phyloP scores from a whole-genome alignment of 2,888 invertebrate species.

The Fragum whitleyi region DNA sequence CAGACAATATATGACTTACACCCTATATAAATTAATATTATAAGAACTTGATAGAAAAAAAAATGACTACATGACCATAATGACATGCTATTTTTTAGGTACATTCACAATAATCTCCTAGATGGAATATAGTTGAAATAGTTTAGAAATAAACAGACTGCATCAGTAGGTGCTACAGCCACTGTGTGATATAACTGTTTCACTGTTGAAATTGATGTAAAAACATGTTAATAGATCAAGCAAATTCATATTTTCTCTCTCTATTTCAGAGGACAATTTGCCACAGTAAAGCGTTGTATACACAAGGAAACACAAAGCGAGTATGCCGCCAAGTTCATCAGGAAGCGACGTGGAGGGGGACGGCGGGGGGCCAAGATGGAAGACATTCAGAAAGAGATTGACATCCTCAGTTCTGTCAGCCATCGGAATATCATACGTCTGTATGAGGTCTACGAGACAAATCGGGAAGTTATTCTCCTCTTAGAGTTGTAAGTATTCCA shows the following conservation, averaged over 20 bases:
- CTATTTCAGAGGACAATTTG: slow-evolving; percentile 88
- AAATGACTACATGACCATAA: no score
- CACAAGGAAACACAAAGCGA: slow-evolving; percentile 86
- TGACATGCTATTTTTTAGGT: no score
- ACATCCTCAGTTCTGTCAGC: slow-evolving; percentile 87
- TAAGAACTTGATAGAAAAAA: no score
- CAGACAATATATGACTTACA: no score
- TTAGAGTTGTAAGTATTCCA: slow-evolving; percentile 87
- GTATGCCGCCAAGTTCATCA: slow-evolving; percentile 89
- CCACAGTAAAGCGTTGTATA: slow-evolving; percentile 88
- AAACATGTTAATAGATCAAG: no score
- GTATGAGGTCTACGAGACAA: slow-evolving; percentile 88
- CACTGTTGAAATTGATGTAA: no score
- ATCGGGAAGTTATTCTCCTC: slow-evolving; percentile 88
- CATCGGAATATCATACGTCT: slow-evolving; percentile 89
- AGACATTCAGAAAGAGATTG: slow-evolving; percentile 88
- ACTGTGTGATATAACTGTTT: no score
- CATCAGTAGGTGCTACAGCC: no score
- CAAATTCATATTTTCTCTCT: not conserved
- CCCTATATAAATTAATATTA: no score
- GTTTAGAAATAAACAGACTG: no score
- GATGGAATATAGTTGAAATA: no score
- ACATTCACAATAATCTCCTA: no score
- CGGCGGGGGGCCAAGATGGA: slow-evolving; percentile 87
- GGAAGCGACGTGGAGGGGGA: slow-evolving; percentile 87